Conservation (phyloP, 2,113 vertebrate species). For the Toxotes chatareus region DNA sequence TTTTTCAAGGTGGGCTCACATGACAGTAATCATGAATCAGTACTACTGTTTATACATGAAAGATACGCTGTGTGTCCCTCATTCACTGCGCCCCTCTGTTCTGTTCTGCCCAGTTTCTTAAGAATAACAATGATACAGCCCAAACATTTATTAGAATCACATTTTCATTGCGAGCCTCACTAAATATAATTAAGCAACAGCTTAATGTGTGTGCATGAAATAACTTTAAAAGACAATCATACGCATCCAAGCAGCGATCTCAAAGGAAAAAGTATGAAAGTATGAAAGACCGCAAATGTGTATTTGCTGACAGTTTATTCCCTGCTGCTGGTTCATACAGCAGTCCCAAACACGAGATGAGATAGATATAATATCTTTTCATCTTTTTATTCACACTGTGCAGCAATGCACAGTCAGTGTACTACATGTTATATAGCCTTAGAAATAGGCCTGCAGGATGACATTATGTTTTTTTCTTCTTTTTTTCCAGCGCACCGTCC, state of each 20-base stretch:
- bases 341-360: conserved; percentile 80
- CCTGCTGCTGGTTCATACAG: conserved; percentile 76
- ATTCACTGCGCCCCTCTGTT: neutral
- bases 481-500: conserved; percentile 92
- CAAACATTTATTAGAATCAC: neutral
- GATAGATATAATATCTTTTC: conserved; percentile 52
- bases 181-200: neutral
- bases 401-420: neutral
- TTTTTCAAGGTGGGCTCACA: conserved; percentile 93
- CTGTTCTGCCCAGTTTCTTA: neutral
- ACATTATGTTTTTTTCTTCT: conserved; percentile 37
- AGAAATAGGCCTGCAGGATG: conserved; percentile 21
- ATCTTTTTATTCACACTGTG: conserved; percentile 25
- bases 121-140: neutral
- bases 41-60: conserved; percentile 26
- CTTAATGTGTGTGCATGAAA: conserved; percentile 23
- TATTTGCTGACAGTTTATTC: conserved; percentile 86
- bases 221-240: conserved; percentile 74
- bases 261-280: conserved; percentile 83
- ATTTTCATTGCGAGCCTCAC: neutral
- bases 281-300: conserved; percentile 89
- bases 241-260: conserved; percentile 89
- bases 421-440: neutral
- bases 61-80: neutral
- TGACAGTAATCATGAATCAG: conserved; percentile 40